Percentiles rank a stretch among this genome's conserved stretches.
phyloP scores from a whole-genome alignment of 2,113 vertebrate species.

The Notechis scutatus region DNA sequence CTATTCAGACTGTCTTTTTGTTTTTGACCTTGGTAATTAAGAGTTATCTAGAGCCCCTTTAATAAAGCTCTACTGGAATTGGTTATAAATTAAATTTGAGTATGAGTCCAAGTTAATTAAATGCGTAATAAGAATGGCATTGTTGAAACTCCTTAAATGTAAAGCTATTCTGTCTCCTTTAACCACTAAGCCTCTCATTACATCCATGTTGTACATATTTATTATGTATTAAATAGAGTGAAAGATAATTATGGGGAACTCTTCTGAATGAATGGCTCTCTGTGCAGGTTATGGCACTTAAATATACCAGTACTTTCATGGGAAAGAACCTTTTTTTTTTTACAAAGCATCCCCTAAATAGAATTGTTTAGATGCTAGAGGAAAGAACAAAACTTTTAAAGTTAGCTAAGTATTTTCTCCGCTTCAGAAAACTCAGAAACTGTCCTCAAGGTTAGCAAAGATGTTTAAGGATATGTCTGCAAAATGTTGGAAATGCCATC shows the following conservation, averaged over 20 bases:
- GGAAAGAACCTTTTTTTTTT: background rate
- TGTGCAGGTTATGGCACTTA: constrained; percentile 28
- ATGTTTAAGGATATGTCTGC: too few species aligned
- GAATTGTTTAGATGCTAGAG: background rate
- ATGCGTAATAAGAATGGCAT: constrained; percentile 22
- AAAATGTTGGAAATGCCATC: too few species aligned
- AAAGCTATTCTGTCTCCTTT: constrained; percentile 31
- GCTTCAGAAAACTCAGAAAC: background rate
- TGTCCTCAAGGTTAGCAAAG: too few species aligned
- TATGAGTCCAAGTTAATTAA: background rate
- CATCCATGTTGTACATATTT: constrained; percentile 13
- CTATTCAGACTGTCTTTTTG: background rate
- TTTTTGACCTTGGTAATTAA: constrained; percentile 36
- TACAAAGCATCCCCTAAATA: background rate
- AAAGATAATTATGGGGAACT: constrained; percentile 1
- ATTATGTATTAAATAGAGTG: constrained; percentile 42
- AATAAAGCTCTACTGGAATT: constrained; percentile 15
- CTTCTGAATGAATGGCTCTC: constrained; percentile 25
- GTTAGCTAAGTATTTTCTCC: background rate
- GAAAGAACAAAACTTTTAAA: background rate
- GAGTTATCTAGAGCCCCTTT: constrained; percentile 8
- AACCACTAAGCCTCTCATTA: constrained; percentile 24
- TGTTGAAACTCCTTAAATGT: constrained; percentile 31
- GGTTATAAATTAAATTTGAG: constrained; percentile 22
- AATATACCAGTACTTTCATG: background rate